Percentiles rank a stretch among this genome's conserved stretches.
phyloP scores from a whole-genome alignment of 2,888 invertebrate species.

The Drosophila anceps region DNA sequence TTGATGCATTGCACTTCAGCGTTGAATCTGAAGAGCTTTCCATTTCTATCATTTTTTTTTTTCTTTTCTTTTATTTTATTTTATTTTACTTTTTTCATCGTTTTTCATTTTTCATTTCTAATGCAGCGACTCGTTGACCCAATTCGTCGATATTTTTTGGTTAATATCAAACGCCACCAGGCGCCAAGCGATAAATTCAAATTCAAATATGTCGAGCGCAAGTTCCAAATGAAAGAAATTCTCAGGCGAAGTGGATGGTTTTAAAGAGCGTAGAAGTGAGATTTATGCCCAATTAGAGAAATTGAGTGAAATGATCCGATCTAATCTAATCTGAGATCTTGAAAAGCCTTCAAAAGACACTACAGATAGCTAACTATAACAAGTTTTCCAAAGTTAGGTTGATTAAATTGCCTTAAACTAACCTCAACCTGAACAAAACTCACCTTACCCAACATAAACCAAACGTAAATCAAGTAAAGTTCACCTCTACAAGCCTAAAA shows the following conservation, averaged over 20 bases:
- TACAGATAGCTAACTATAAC: background rate
- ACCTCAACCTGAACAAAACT: background rate
- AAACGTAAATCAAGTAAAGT: background rate
- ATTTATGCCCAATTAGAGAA: background rate
- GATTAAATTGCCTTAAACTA: background rate
- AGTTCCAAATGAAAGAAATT: background rate
- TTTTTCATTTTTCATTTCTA: constrained; percentile 33
- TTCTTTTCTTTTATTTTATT: constrained; percentile 9
- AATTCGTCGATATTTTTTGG: constrained; percentile 52
- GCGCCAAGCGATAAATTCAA: constrained; percentile 23
- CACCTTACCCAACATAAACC: background rate
- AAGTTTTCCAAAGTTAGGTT: background rate
- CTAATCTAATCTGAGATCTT: background rate
- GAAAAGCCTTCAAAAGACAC: background rate
- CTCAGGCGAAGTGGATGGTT: background rate
- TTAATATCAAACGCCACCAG: constrained; percentile 45
- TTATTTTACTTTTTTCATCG: constrained; percentile 11
- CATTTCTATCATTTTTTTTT: constrained; percentile 13
- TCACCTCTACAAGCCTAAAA: background rate
- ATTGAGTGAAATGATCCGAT: background rate
- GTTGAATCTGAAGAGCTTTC: constrained; percentile 47
- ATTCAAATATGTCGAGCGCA: constrained; percentile 1
- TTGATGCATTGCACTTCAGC: constrained; percentile 74
- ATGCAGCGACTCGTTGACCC: constrained; percentile 68
- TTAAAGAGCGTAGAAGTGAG: background rate